These are phyloP conservation scores for Lanius collurio DNA, from an alignment of 2,113 vertebrate genomes.

Conservation along the genomic window DNA sequence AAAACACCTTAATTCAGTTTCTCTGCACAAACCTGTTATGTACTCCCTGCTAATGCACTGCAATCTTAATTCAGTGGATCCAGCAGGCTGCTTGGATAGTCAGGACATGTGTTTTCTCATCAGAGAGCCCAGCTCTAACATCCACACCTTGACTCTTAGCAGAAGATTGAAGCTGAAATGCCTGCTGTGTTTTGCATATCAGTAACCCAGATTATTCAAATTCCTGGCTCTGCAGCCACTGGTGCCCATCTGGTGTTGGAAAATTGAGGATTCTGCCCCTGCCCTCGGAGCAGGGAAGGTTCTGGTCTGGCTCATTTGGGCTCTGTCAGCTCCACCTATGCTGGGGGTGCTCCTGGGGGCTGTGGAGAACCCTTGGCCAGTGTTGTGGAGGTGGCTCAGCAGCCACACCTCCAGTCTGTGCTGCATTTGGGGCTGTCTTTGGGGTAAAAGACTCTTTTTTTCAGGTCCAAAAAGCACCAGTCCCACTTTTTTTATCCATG, in stretches of 20 bases:
- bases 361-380: not conserved
- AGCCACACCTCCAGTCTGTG: not conserved
- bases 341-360: rapidly evolving
- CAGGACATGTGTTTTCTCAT: slow-evolving; percentile 8
- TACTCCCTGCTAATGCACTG: not conserved
- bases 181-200: slow-evolving; percentile 15
- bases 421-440: rapidly evolving
- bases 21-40: not conserved
- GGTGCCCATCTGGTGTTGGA: not conserved
- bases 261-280: not conserved
- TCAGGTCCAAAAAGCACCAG: rapidly evolving
- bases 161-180: not conserved
- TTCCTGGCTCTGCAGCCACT: not conserved
- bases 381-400: rapidly evolving
- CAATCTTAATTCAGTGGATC: not conserved
- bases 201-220: not conserved
- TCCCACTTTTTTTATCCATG: rapidly evolving
- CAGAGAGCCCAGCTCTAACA: not conserved
- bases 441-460: not conserved
- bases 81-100: not conserved
- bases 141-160: not conserved
- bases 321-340: not conserved
- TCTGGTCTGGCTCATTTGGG: rapidly evolving
- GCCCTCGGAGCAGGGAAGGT: not conserved
- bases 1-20: not conserved